phyloP scores from a whole-genome alignment of 2,888 invertebrate species.

The Drosophila niveifrons region DNA sequence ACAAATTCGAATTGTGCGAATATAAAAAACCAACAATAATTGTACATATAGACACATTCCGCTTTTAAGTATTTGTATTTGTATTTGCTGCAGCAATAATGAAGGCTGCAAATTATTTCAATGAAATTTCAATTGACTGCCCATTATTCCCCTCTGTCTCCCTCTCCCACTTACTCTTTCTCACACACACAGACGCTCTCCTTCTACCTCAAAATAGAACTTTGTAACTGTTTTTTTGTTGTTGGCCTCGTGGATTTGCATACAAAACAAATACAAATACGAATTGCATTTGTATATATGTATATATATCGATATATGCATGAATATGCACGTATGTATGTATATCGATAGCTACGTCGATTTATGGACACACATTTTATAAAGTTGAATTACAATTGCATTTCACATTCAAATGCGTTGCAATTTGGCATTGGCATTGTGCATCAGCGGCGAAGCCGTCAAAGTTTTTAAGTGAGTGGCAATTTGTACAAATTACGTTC shows the following conservation, averaged over 20 bases:
- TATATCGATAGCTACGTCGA: conserved; percentile 20
- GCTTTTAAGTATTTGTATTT: conserved; percentile 17
- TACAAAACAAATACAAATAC: conserved; percentile 19
- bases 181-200: conserved; percentile 24
- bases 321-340: neutral
- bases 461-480: conserved; percentile 49
- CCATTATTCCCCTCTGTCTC: neutral
- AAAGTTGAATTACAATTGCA: conserved; percentile 30
- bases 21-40: conserved; percentile 18
- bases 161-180: neutral
- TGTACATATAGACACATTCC: conserved; percentile 9
- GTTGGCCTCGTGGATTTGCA: neutral
- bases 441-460: conserved; percentile 21
- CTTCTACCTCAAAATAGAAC: conserved; percentile 10
- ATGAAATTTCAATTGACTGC: conserved; percentile 63
- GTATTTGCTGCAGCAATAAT: conserved; percentile 47
- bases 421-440: conserved; percentile 33
- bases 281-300: neutral
- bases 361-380: conserved; percentile 34
- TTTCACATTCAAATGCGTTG: conserved; percentile 16
- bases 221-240: conserved; percentile 18
- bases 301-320: neutral
- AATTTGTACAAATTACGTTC: conserved; percentile 47
- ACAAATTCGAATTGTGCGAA: conserved; percentile 52
- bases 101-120: conserved; percentile 68